Percentiles rank a stretch among this genome's conserved stretches.
Evolutionary conservation across 2,113 vertebrate genomes (phyloP).

Genomic region (Camelus dromedarius): DNA sequence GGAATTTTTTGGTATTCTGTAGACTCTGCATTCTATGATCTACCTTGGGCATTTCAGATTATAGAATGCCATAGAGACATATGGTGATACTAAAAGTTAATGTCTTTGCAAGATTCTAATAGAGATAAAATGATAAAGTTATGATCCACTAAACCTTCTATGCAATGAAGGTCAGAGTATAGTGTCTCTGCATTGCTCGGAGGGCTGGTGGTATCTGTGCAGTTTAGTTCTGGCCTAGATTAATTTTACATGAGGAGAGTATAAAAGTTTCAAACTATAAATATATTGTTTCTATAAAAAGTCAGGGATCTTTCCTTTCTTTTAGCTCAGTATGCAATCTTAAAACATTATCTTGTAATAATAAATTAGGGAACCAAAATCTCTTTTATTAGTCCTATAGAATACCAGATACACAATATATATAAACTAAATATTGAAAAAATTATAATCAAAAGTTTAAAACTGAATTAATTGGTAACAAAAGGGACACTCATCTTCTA

Average conservation of each 20-base stretch:
- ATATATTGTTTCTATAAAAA: slow-evolving; percentile 72
- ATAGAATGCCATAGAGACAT: slow-evolving; percentile 51
- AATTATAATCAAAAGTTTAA: slow-evolving; percentile 59
- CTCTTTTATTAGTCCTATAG: slow-evolving; percentile 40
- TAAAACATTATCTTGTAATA: slow-evolving; percentile 58
- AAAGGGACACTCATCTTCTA: background rate
- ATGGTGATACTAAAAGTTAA: slow-evolving; percentile 69
- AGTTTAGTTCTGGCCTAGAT: slow-evolving; percentile 33
- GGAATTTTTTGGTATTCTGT: background rate
- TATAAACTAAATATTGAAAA: slow-evolving; percentile 56
- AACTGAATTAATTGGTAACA: slow-evolving; percentile 37
- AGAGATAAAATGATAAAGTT: slow-evolving; percentile 68
- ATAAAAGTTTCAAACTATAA: slow-evolving; percentile 69
- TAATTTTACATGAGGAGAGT: slow-evolving; percentile 67
- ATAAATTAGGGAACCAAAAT: slow-evolving; percentile 49
- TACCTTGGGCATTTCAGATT: slow-evolving; percentile 19
- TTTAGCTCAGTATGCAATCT: slow-evolving; percentile 52
- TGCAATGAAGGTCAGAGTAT: slow-evolving; percentile 36
- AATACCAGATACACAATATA: slow-evolving; percentile 24
- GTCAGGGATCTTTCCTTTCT: slow-evolving; percentile 46
- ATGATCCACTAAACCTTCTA: slow-evolving; percentile 50
- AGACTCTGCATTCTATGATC: background rate
- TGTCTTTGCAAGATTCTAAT: slow-evolving; percentile 58
- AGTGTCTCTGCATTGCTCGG: slow-evolving; percentile 9
- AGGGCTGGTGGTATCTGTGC: background rate